Evolutionary conservation across 1,140 invertebrate genomes (phyloP).

Genomic region (Anthonomus grandis): DNA sequence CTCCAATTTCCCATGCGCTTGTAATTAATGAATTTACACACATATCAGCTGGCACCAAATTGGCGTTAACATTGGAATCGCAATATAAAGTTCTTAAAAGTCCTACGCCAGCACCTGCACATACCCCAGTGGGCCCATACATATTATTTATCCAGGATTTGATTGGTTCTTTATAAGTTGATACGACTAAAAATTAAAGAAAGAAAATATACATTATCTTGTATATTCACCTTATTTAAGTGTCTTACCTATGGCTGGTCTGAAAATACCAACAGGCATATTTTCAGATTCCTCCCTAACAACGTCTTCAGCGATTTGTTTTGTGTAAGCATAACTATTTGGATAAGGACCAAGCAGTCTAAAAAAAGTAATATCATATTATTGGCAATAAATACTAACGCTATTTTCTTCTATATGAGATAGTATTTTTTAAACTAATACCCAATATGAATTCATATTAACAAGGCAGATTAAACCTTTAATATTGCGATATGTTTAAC

Average conservation of each 20-base stretch:
- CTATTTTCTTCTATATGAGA: not conserved
- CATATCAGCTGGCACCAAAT: slow-evolving; percentile 85
- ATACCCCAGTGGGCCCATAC: slow-evolving; percentile 78
- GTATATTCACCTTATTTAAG: too few species aligned
- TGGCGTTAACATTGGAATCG: slow-evolving; percentile 60
- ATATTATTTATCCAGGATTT: slow-evolving; percentile 87
- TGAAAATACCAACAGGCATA: slow-evolving; percentile 70
- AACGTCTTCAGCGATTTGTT: slow-evolving; percentile 74
- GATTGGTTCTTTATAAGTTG: slow-evolving; percentile 73
- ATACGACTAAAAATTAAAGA: slow-evolving; percentile 61
- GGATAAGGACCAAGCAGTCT: slow-evolving; percentile 73
- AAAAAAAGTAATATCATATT: slow-evolving; percentile 28
- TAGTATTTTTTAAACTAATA: too few species aligned
- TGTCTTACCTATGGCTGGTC: slow-evolving; percentile 69
- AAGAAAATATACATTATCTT: not conserved
- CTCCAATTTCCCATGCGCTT: slow-evolving; percentile 43
- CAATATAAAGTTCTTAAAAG: slow-evolving; percentile 69
- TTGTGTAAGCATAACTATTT: slow-evolving; percentile 84
- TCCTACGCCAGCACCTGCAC: slow-evolving; percentile 58
- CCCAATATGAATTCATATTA: not conserved
- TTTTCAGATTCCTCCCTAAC: slow-evolving; percentile 61
- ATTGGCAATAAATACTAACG: not conserved
- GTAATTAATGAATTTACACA: slow-evolving; percentile 80
- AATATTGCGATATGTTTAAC: too few species aligned
- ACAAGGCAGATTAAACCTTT: too few species aligned